A percentile compares a stretch with the other conserved stretches of the same genome.
Conservation (phyloP, 2,888 invertebrate genomes). For the Pardosa pseudoannulata region DNA sequence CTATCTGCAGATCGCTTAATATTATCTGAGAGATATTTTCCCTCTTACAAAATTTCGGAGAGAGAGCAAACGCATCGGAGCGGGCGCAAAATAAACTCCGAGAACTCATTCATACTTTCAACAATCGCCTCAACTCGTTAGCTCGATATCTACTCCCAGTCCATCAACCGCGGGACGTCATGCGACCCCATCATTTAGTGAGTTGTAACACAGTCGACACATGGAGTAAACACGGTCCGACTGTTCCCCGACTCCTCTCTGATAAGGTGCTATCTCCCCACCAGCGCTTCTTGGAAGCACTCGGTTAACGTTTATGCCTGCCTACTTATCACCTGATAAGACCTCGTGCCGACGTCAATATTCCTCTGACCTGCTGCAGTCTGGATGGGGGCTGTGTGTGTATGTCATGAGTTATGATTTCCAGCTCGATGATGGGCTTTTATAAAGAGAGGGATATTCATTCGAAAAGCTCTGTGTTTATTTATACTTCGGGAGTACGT, state of each 20-base stretch:
- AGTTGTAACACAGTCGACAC: slow-evolving; percentile 19
- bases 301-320: slow-evolving; percentile 15
- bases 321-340: slow-evolving; percentile 17
- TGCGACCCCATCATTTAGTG: not conserved
- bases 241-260: slow-evolving; percentile 1
- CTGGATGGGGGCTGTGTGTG: not conserved
- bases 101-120: not conserved
- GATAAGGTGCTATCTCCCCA: slow-evolving; percentile 9
- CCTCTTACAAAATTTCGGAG: not conserved
- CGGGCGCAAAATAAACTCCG: not conserved
- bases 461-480: not conserved
- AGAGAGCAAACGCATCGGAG: too few relatives aligned
- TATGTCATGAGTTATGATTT: not conserved
- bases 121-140: not conserved
- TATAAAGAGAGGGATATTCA: not conserved
- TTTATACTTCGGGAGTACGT: not conserved
- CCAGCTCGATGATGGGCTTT: not conserved
- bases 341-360: not conserved
- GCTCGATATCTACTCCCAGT: not conserved
- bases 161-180: not conserved
- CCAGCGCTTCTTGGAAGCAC: slow-evolving; percentile 14
- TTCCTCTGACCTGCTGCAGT: slow-evolving; percentile 5
- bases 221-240: slow-evolving; percentile 7
- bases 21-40: not conserved
- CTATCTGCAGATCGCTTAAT: not conserved